These are phyloP conservation scores for Harpegnathos saltator DNA, from an alignment of 1,140 invertebrate species.

Conservation along the genomic window DNA sequence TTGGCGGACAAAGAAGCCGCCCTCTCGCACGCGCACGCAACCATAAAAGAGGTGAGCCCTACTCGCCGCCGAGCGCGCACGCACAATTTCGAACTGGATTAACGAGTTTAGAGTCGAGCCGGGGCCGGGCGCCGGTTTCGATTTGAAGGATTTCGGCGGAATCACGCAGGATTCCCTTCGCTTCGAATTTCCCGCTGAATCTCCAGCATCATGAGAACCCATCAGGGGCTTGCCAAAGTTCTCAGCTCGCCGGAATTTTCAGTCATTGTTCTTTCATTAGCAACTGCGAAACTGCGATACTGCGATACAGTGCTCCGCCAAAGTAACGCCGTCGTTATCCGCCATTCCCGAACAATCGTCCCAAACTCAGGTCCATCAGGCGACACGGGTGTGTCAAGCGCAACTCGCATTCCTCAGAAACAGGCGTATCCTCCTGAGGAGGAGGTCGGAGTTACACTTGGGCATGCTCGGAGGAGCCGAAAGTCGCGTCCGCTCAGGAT, in stretches of 20 bases:
- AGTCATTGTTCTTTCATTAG: background rate
- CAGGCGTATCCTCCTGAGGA: no score
- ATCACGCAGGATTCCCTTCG: background rate
- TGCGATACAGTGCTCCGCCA: no score
- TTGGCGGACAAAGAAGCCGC: slow-evolving; percentile 94
- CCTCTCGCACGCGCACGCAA: slow-evolving; percentile 93
- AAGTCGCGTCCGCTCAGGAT: background rate
- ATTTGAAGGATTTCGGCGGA: background rate
- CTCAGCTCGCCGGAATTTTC: no score
- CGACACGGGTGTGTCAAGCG: no score
- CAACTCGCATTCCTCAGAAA: no score
- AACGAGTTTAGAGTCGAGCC: slow-evolving; percentile 27
- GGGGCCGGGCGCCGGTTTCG: background rate
- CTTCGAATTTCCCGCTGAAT: background rate
- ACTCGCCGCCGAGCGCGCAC: background rate
- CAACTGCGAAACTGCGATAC: no score
- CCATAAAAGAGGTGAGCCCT: slow-evolving; percentile 90
- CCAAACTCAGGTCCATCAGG: no score
- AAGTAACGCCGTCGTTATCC: no score
- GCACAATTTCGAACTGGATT: slow-evolving; percentile 16
- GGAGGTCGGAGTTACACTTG: no score
- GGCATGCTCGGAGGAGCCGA: no score
- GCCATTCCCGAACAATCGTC: no score
- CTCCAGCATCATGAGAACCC: background rate
- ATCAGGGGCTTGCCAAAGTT: background rate